Evolutionary conservation across 2,888 invertebrate species (phyloP), one percentile per base, ranked within the genome.

Genomic region (Tinea pellionella): DNA sequence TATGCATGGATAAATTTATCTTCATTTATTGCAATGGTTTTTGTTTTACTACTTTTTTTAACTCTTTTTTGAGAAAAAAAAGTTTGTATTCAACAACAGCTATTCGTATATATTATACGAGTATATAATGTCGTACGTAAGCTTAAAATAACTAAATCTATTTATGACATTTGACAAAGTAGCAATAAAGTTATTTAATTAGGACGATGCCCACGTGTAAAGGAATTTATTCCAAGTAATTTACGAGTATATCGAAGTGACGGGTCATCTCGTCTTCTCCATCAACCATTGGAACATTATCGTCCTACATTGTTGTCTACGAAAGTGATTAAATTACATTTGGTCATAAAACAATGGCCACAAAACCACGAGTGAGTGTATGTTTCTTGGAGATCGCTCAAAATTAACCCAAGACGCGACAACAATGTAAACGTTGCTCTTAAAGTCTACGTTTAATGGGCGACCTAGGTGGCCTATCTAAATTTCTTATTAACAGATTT

Each of bases 321-420:
- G 66, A 69, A 67, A 71, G 70, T 71, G 73, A 74, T 73, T 74
- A 74, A 72, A 72, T 73, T 75, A 71, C 72, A 67, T 61, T 60
- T 62, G 68, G 60, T 67, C 71, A 68, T 74, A 72, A 74, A 75
- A 73, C 70, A 73, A 72, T 72, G 69, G 67, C 69, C 70, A 64
- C 72, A 70, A 67, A 68, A 66, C 64, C 64, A 41, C 65, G 65
- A 65, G 62, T 64, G 65, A 24, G 24, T 6, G 24, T 24, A 24
- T 63, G 62, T 64, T 69, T 69, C 69, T 64, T 56, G 64, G 68
- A 66, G 68, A 64, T 62, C 66, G 65, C 16, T 60, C 61, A 58
- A 65, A 69, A 69, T 69, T 69, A 69, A 65, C 67, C 62, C 63
- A 60, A 62, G 63, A 68, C 68, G 66, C 67, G 67, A 70, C 69